Conservation (phyloP, 2,113 vertebrate species). For the Neofelis nebulosa region DNA sequence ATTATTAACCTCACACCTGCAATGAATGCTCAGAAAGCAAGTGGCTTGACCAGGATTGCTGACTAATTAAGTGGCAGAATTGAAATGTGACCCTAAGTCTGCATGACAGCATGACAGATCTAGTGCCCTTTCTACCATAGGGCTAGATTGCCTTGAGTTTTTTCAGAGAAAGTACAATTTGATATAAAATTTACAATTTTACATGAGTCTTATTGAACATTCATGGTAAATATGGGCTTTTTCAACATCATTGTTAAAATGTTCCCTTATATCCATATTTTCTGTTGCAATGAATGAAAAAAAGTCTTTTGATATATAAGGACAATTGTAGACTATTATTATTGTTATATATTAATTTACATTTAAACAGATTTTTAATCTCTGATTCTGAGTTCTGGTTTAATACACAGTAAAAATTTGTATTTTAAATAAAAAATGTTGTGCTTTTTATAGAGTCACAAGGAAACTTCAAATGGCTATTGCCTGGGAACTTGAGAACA, state of each 20-base stretch:
- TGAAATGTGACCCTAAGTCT: neutral
- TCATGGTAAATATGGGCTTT: neutral
- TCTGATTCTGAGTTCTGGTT: neutral
- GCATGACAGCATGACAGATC: neutral
- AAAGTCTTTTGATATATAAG: neutral
- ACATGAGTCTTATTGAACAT: neutral
- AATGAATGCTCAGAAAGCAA: neutral
- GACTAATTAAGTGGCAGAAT: neutral
- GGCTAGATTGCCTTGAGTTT: neutral
- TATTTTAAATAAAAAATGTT: neutral
- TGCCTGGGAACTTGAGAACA: neutral
- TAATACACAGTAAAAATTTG: neutral
- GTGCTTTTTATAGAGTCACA: neutral
- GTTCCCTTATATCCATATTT: neutral
- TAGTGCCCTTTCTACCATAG: neutral
- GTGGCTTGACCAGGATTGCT: neutral
- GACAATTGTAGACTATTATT: neutral
- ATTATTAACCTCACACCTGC: neutral
- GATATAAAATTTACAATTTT: neutral
- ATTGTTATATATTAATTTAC: neutral
- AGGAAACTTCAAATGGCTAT: neutral
- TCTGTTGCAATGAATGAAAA: neutral
- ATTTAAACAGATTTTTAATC: neutral
- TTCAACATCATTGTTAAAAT: fast-evolving
- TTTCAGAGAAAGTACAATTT: neutral